Evolutionary conservation across 2,797 vertebrate species (phyloP).

Genomic region (Danio kyathit): DNA sequence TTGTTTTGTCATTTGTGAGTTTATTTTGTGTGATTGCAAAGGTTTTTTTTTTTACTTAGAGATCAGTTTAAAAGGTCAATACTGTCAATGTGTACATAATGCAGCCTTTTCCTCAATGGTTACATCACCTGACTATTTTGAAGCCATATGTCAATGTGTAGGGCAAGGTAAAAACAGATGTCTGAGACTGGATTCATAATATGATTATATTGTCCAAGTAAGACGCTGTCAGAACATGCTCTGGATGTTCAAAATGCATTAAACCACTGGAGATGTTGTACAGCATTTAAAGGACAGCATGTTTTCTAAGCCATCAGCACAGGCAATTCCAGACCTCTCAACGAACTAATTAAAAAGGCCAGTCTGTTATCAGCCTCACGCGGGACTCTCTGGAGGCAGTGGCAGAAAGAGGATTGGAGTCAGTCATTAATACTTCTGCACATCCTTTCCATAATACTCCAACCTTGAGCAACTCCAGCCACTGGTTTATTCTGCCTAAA

Average conservation of each 20-base stretch:
- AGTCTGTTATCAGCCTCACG: slow-evolving; percentile 25
- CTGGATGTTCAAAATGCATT: not conserved
- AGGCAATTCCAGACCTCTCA: slow-evolving; percentile 13
- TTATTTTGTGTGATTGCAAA: no score
- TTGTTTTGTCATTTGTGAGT: no score
- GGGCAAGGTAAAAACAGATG: not conserved
- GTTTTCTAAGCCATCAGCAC: slow-evolving; percentile 4
- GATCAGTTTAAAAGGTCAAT: no score
- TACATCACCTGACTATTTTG: not conserved
- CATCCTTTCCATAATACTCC: slow-evolving; percentile 13
- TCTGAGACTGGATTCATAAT: not conserved
- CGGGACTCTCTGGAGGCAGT: slow-evolving; percentile 19
- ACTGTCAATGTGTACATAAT: not conserved
- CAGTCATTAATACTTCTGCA: slow-evolving; percentile 17
- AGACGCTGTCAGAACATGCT: not conserved
- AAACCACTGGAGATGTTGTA: not conserved
- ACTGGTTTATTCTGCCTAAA: not conserved
- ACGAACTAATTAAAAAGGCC: slow-evolving; percentile 10
- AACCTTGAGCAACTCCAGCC: not conserved
- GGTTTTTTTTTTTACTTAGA: no score
- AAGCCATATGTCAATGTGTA: not conserved
- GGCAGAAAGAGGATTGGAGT: not conserved
- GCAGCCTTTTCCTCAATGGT: not conserved
- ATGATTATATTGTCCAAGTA: not conserved
- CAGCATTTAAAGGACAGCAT: slow-evolving; percentile 17